Evolutionary conservation across 2,888 invertebrate species (phyloP).

Genomic region (Apomyelois bistriatella): DNA sequence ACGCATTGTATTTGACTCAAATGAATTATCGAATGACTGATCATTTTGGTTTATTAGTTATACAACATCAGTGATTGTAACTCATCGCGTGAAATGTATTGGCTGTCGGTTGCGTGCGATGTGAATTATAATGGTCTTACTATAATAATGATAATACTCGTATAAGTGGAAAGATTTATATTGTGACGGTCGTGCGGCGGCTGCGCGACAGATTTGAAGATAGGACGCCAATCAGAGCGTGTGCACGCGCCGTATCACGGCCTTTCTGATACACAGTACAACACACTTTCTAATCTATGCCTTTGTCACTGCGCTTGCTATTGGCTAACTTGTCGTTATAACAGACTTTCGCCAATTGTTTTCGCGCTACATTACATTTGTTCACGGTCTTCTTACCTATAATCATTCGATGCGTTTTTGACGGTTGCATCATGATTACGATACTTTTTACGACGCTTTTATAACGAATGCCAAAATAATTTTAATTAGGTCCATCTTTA

Average conservation of each 20-base stretch:
- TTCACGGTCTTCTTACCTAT: constrained; percentile 55
- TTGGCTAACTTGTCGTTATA: constrained; percentile 67
- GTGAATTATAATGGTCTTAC: constrained; percentile 20
- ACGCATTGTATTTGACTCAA: constrained; percentile 18
- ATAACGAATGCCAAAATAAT: not conserved
- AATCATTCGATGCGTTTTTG: constrained; percentile 49
- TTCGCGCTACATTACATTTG: constrained; percentile 72
- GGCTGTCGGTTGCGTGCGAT: constrained; percentile 12
- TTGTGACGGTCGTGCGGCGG: constrained; percentile 30
- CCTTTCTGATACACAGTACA: constrained; percentile 69
- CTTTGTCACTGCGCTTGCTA: constrained; percentile 73
- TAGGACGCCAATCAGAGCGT: constrained; percentile 77
- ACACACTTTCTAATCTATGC: constrained; percentile 78
- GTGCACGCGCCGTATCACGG: constrained; percentile 65
- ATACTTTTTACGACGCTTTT: constrained; percentile 20
- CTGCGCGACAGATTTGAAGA: constrained; percentile 71
- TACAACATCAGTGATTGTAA: constrained; percentile 10
- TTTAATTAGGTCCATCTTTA: not conserved
- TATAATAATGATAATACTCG: constrained; percentile 18
- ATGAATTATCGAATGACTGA: constrained; percentile 20
- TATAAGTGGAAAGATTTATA: constrained; percentile 20
- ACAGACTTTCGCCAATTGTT: constrained; percentile 78
- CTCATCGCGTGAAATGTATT: constrained; percentile 8
- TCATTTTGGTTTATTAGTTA: constrained; percentile 13
- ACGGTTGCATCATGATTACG: constrained; percentile 48